These are phyloP conservation scores for Syndactyla subalaris DNA, from an alignment of 2,797 vertebrate genomes.

Conservation along the genomic window DNA sequence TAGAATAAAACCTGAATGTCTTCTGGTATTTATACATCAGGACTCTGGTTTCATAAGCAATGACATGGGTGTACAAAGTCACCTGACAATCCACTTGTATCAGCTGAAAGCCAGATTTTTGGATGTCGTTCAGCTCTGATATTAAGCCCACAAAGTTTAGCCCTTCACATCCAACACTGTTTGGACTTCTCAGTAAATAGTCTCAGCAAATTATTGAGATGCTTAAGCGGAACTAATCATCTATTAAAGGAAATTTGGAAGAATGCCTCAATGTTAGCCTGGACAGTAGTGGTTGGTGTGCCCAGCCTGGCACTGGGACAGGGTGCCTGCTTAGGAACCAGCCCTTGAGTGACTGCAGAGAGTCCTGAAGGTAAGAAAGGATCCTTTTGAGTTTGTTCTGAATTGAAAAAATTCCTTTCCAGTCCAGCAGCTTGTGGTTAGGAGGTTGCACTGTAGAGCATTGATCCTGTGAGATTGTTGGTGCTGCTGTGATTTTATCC, in stretches of 20 bases:
- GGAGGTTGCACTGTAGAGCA: background rate
- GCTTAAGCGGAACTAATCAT: background rate
- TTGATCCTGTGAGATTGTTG: background rate
- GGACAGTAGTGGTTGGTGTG: background rate
- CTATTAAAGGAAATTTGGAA: background rate
- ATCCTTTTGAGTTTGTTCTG: background rate
- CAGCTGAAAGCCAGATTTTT: constrained; percentile 6
- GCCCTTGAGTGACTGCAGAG: background rate
- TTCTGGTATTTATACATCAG: background rate
- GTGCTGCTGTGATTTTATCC: background rate
- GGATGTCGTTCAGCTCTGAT: background rate
- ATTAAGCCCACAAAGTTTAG: background rate
- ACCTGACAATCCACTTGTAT: constrained; percentile 15
- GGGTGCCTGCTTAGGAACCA: background rate
- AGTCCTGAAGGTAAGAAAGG: background rate
- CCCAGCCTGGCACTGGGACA: background rate
- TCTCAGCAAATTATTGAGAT: background rate
- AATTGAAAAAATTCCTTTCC: background rate
- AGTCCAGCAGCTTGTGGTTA: background rate
- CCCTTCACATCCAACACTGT: background rate
- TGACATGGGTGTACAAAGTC: background rate
- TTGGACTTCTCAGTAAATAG: background rate
- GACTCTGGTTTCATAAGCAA: constrained; percentile 34
- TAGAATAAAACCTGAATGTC: constrained; percentile 10
- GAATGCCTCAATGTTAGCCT: background rate